Conservation (phyloP, 1,140 invertebrate genomes). For the Drosophila willistoni region DNA sequence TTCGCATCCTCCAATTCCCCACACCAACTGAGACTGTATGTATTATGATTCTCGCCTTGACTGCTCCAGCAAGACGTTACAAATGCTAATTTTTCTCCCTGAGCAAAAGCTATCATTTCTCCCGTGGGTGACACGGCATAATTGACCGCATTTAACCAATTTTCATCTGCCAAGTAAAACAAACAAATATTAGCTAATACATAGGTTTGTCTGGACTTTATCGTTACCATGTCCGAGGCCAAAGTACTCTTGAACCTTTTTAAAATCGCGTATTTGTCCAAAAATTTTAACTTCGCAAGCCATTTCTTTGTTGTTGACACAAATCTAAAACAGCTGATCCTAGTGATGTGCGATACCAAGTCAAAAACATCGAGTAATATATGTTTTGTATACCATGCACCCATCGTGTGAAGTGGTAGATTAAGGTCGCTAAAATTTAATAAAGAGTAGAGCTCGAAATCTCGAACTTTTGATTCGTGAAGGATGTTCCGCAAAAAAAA, state of each 20-base stretch:
- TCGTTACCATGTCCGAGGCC: constrained; percentile 81
- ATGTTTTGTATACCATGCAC: too few relatives aligned
- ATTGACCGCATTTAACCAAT: constrained; percentile 89
- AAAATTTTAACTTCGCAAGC: constrained; percentile 89
- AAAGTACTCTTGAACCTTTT: constrained; percentile 85
- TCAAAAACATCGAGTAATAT: too few relatives aligned
- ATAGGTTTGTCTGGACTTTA: constrained; percentile 20
- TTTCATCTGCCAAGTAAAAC: constrained; percentile 83
- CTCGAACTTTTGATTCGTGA: too few relatives aligned
- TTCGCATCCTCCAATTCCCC: constrained; percentile 84
- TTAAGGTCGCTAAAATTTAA: too few relatives aligned
- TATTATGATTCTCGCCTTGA: constrained; percentile 82
- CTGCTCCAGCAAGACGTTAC: constrained; percentile 87
- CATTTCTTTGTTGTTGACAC: constrained; percentile 83
- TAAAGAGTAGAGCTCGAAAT: too few relatives aligned
- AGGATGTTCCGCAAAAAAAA: too few relatives aligned
- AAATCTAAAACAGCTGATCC: constrained; percentile 36
- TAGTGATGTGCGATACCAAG: neutral
- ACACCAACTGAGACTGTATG: constrained; percentile 85
- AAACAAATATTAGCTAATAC: constrained; percentile 5
- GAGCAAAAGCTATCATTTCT: constrained; percentile 88
- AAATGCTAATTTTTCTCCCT: constrained; percentile 87
- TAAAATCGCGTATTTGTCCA: constrained; percentile 87
- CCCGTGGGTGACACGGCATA: constrained; percentile 90
- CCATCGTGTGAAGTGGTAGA: too few relatives aligned